Evolutionary conservation across 1,140 invertebrate species (phyloP), one percentile per base, ranked within the genome.

Genomic region (Alviniconcha marisindica): DNA sequence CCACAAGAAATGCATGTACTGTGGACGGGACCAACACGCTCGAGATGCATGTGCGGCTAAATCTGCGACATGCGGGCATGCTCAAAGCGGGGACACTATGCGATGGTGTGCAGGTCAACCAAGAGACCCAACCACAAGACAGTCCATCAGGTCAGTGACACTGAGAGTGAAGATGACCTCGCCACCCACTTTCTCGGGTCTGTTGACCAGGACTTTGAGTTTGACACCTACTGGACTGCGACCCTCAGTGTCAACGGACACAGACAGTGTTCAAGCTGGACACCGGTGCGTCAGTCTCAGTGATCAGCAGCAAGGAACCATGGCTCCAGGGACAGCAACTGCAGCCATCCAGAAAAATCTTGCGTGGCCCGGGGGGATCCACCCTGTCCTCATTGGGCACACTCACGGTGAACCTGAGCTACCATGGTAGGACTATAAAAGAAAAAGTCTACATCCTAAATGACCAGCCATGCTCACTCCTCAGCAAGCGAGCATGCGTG

Each of bases 251-350:
- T 74, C 18, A 42, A 73, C 3, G n/a, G 40, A 10, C 36, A 42
- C 71, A 33, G 36, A 73, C n/a, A 14, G 15, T 12, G 24, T 73
- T 73, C 71, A 73, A 73, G n/a, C 21, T 73, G 38, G 71, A 73
- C 24, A 73, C 71, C 2, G 38, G 71, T n/a, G 24, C 36, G 12
- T 40, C 36, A 42, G 71, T 42, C 36, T 42, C 15, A 1, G 38
- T 73, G 36, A 42, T 73, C 60, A 66, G 31, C 15, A 66, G 40
- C 36, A 24, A 18, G 10, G 4, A 73, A 42, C 36, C 71, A 18
- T 73, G 36, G 71, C 71, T 73, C 7, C 71, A 73, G 12, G 15
- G 36, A 73, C 36, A 73, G 12, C 21, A 14, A 18, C 40, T 73
- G 10, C 36, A 7, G 1, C 36, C 3, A 14, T 18, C 71, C 21